Conservation (phyloP, 2,888 invertebrate species). For the Epistrophe eligans region DNA sequence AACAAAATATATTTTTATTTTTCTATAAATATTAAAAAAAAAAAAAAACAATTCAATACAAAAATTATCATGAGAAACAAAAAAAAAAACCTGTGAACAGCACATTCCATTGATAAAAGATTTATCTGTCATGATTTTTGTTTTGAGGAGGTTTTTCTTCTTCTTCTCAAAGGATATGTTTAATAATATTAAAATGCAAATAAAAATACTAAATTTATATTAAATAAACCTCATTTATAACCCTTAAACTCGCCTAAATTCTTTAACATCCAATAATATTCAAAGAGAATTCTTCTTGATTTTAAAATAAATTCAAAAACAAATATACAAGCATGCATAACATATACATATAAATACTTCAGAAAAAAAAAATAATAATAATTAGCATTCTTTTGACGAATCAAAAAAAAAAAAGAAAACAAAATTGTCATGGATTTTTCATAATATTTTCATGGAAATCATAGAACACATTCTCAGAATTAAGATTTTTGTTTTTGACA, state of each 20-base stretch:
- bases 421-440: constrained; percentile 57
- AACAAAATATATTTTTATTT: constrained; percentile 10
- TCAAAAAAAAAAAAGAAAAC: not conserved
- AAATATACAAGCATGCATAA: not conserved
- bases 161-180: not conserved
- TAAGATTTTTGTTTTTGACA: constrained; percentile 3
- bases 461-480: constrained; percentile 54
- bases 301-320: constrained; percentile 45
- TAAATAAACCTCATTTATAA: not conserved
- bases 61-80: not conserved
- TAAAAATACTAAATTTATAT: constrained; percentile 13
- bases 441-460: constrained; percentile 55
- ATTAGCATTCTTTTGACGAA: constrained; percentile 18
- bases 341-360: not conserved
- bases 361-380: constrained; percentile 4
- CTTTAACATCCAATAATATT: constrained; percentile 22
- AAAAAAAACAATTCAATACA: constrained; percentile 1
- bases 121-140: not conserved
- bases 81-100: constrained; percentile 9
- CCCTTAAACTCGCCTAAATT: constrained; percentile 27
- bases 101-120: constrained; percentile 31
- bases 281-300: constrained; percentile 33
- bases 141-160: not conserved
- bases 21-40: constrained; percentile 18
- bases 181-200: not conserved